A percentile compares a stretch with the other conserved stretches of the same genome.
These are phyloP conservation scores for Apodemia hepburni DNA, from an alignment of 2,888 invertebrate species.

Conservation along the genomic window DNA sequence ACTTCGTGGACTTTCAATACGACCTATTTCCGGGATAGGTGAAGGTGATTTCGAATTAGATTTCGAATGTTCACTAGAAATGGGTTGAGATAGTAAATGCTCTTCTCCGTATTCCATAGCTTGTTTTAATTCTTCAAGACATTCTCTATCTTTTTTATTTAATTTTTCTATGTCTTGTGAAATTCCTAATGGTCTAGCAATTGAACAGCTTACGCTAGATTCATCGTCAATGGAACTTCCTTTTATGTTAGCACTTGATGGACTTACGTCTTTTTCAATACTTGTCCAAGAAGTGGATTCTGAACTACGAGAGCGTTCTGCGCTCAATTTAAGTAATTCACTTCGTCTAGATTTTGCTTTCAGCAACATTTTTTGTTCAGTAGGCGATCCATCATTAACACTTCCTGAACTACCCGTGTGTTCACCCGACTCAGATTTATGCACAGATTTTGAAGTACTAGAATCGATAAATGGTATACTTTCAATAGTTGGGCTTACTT, in stretches of 20 bases:
- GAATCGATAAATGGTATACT: conserved; percentile 72
- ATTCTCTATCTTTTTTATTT: conserved; percentile 82
- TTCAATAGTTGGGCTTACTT: conserved; percentile 81
- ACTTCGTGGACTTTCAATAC: conserved; percentile 69
- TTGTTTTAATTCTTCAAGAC: conserved; percentile 81
- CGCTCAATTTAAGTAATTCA: conserved; percentile 83
- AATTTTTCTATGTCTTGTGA: conserved; percentile 86
- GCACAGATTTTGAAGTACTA: conserved; percentile 56
- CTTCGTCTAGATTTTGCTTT: conserved; percentile 73
- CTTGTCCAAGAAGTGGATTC: conserved; percentile 91
- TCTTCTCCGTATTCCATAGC: conserved; percentile 79
- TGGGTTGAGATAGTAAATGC: conserved; percentile 63
- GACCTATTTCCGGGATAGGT: conserved; percentile 58
- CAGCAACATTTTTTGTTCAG: conserved; percentile 57
- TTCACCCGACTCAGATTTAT: conserved; percentile 66
- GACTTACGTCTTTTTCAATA: conserved; percentile 86
- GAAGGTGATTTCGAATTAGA: conserved; percentile 69
- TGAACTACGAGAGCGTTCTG: conserved; percentile 88
- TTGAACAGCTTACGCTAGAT: conserved; percentile 88
- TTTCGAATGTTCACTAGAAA: conserved; percentile 72
- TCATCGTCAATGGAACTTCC: conserved; percentile 85
- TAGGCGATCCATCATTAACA: conserved; percentile 61
- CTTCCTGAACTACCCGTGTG: conserved; percentile 69
- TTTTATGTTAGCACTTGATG: conserved; percentile 81
- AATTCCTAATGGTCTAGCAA: conserved; percentile 88